phyloP scores from a whole-genome alignment of 2,888 invertebrate genomes.

The Oscheius onirici region DNA sequence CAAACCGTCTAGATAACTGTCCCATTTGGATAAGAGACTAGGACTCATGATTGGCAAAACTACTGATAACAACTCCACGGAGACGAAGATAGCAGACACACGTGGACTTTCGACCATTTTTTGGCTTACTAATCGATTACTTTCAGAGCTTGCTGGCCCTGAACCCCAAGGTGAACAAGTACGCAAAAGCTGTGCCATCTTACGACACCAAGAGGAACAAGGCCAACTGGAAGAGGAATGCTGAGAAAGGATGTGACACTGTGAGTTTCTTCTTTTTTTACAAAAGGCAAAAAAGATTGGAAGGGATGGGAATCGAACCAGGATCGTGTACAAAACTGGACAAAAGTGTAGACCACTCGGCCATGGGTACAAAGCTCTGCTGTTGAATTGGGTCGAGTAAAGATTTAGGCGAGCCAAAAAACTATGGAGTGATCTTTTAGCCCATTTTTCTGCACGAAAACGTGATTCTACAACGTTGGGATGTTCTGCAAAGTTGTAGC shows the following conservation, averaged over 20 bases:
- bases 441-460: no score
- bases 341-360: background rate
- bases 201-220: constrained; percentile 86
- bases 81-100: background rate
- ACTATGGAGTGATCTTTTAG: no score
- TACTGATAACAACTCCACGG: background rate
- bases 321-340: background rate
- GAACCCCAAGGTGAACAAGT: constrained; percentile 84
- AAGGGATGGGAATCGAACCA: no score
- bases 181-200: constrained; percentile 85
- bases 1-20: no score
- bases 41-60: no score
- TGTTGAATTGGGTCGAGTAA: no score
- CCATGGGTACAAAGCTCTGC: background rate
- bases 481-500: no score
- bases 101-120: background rate
- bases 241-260: constrained; percentile 83
- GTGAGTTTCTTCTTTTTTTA: constrained; percentile 76
- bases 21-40: no score
- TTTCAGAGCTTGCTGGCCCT: constrained; percentile 84
- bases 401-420: no score
- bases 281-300: background rate
- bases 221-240: constrained; percentile 93
- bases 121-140: background rate
- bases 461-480: background rate